phyloP scores from a whole-genome alignment of 2,113 vertebrate species.

The Acanthochromis polyacanthus region DNA sequence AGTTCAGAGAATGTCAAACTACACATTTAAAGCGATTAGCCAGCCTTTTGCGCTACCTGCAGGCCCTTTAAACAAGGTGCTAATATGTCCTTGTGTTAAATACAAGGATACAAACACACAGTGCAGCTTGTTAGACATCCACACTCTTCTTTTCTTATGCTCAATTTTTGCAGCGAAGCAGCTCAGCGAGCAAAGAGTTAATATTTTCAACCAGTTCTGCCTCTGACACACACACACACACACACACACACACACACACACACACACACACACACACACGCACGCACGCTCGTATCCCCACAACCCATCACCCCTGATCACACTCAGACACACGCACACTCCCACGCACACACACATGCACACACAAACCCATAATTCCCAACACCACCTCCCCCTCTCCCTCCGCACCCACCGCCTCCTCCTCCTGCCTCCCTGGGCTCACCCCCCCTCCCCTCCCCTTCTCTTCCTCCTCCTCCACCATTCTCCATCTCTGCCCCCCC shows the following conservation, averaged over 20 bases:
- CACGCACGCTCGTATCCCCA: constrained; percentile 53
- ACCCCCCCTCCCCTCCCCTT: constrained; percentile 30
- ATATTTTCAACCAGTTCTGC: constrained; percentile 82
- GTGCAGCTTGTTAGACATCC: constrained; percentile 54
- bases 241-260: constrained; percentile 50
- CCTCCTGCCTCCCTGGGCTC: constrained; percentile 67
- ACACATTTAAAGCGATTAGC: constrained; percentile 48
- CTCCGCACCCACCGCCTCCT: neutral
- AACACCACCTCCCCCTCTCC: constrained; percentile 42
- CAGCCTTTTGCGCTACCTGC: constrained; percentile 22
- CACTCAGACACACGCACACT: constrained; percentile 52
- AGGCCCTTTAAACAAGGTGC: constrained; percentile 31
- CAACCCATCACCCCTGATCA: constrained; percentile 77
- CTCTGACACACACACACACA: constrained; percentile 67
- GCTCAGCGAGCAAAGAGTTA: constrained; percentile 78
- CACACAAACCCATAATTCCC: constrained; percentile 72
- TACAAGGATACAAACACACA: constrained; percentile 28
- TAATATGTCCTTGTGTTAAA: constrained; percentile 10
- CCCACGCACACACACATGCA: constrained; percentile 40
- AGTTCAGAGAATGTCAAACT: constrained; percentile 38
- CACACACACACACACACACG: constrained; percentile 20
- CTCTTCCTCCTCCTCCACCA: constrained; percentile 3
- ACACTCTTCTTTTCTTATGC: constrained; percentile 55
- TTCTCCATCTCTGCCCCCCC: constrained; percentile 44
- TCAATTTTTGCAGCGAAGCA: constrained; percentile 62